Percentiles rank a stretch among this genome's conserved stretches.
phyloP scores from a whole-genome alignment of 2,797 vertebrate species.

The Poeciliopsis gracilis region DNA sequence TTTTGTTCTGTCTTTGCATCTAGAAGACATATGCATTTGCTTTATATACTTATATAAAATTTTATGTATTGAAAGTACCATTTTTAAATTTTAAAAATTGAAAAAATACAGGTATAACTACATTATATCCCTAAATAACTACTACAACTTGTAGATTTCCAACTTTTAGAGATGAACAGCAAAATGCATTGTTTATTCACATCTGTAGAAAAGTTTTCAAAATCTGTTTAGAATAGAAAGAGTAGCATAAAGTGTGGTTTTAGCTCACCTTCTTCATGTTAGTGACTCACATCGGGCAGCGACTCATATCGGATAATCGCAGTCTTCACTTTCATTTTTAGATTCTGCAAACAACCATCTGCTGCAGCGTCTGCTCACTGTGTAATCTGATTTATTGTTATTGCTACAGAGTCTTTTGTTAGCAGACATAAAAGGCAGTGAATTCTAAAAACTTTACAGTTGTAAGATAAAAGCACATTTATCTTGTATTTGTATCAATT shows the following conservation, averaged over 20 bases:
- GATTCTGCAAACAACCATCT: slow-evolving; percentile 2
- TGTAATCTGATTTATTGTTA: not conserved
- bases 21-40: not conserved
- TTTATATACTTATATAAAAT: not conserved
- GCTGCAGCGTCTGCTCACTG: not conserved
- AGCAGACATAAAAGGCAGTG: not conserved
- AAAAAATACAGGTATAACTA: not conserved
- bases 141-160: not conserved
- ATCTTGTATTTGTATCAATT: slow-evolving; percentile 2
- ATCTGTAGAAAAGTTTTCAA: not conserved
- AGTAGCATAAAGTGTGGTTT: not conserved
- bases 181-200: not conserved
- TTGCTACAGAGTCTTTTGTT: slow-evolving; percentile 1
- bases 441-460: not conserved
- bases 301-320: not conserved
- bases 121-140: not conserved
- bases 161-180: not conserved
- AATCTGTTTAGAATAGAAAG: not conserved
- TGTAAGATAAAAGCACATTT: slow-evolving; percentile 3
- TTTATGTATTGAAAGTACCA: not conserved
- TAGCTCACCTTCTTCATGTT: not conserved
- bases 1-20: not conserved
- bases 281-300: not conserved
- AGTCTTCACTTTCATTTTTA: not conserved
- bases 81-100: not conserved